phyloP scores from a whole-genome alignment of 2,888 invertebrate genomes.

The Peribatodes rhomboidaria region DNA sequence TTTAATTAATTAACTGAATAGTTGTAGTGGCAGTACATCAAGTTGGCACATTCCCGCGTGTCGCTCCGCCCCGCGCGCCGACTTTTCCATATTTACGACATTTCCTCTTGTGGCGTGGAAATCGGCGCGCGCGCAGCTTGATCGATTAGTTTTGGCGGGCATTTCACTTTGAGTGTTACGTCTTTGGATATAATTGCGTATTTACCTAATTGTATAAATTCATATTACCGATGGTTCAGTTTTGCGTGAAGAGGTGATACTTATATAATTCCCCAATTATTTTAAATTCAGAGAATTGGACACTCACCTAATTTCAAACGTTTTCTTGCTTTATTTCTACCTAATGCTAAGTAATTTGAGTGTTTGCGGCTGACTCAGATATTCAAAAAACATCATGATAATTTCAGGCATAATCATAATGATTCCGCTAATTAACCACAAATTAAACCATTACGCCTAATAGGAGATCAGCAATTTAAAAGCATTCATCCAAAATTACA shows the following conservation, averaged over 20 bases:
- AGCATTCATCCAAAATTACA: conserved; percentile 19
- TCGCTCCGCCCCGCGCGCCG: neutral
- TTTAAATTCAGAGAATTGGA: no score
- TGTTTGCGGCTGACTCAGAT: neutral
- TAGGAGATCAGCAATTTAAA: conserved; percentile 31
- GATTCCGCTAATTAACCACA: conserved; percentile 15
- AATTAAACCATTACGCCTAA: conserved; percentile 23
- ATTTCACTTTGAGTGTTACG: neutral
- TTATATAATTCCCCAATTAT: no score
- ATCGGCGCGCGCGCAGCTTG: conserved; percentile 18
- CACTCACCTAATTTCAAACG: no score
- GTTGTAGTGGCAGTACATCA: conserved; percentile 5
- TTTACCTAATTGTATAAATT: no score
- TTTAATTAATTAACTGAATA: neutral
- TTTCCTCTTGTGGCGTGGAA: conserved; percentile 23
- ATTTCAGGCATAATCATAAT: conserved; percentile 15
- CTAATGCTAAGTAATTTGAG: neutral
- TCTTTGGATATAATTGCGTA: neutral
- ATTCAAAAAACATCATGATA: neutral
- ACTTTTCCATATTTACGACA: conserved; percentile 24
- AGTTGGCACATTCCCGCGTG: conserved; percentile 13
- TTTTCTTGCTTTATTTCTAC: no score
- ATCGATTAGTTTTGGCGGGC: conserved; percentile 6
- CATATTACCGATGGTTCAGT: no score
- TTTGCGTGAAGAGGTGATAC: no score